These are phyloP conservation scores for Halocaridina rubra DNA, from an alignment of 2,888 invertebrate species.

Conservation along the genomic window DNA sequence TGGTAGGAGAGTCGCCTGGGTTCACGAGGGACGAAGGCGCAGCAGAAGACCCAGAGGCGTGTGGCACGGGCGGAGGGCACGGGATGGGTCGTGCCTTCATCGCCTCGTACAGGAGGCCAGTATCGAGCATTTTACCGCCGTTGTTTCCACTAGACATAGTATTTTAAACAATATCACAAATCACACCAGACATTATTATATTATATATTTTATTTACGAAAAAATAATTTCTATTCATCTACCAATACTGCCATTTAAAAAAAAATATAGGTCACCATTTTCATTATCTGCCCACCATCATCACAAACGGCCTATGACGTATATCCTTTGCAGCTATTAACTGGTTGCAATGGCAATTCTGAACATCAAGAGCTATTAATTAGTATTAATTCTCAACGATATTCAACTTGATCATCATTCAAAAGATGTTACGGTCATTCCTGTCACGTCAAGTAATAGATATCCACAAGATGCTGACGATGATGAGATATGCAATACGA, in stretches of 20 bases:
- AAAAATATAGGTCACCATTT: not conserved
- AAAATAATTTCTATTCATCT: not conserved
- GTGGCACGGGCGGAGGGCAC: conserved; percentile 31
- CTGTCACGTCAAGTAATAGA: no score
- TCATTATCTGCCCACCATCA: conserved; percentile 40
- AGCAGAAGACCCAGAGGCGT: conserved; percentile 24
- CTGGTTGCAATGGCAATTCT: no score
- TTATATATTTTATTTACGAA: not conserved
- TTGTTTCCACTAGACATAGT: conserved; percentile 55
- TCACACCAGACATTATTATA: conserved; percentile 32
- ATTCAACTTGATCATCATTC: not conserved
- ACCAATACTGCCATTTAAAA: conserved; percentile 52
- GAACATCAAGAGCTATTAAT: no score
- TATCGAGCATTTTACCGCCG: conserved; percentile 56
- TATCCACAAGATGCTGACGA: no score
- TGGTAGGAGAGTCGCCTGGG: conserved; percentile 33
- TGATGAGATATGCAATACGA: no score
- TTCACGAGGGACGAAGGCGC: not conserved
- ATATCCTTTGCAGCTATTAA: conserved; percentile 21
- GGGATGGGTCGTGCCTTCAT: conserved; percentile 52
- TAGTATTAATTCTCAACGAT: no score
- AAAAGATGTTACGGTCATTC: no score
- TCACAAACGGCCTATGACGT: not conserved
- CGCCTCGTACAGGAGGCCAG: conserved; percentile 56
- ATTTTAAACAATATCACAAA: conserved; percentile 25